phyloP scores from a whole-genome alignment of 2,888 invertebrate genomes.

The Tribolium freemani region DNA sequence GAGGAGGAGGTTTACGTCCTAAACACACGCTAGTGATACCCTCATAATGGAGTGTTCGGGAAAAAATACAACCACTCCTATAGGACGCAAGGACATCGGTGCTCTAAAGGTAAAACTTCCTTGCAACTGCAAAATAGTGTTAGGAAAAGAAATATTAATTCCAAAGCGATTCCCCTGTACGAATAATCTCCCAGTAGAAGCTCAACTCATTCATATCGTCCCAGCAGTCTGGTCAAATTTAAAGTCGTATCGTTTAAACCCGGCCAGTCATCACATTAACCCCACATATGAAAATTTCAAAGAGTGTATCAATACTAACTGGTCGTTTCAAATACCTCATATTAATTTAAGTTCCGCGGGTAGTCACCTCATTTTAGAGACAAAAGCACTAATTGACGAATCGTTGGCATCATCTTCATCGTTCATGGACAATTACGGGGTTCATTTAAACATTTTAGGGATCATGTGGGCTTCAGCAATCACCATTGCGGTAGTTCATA shows the following conservation, averaged over 20 bases:
- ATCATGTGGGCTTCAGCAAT: too few species aligned
- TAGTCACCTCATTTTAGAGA: not conserved
- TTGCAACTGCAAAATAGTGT: not conserved
- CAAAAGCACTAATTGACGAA: not conserved
- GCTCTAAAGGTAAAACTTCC: not conserved
- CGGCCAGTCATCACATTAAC: too few species aligned
- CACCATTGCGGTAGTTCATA: not conserved
- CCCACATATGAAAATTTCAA: too few species aligned
- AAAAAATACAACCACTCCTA: not conserved
- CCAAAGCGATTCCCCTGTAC: not conserved
- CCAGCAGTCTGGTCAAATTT: too few species aligned
- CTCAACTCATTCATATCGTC: too few species aligned
- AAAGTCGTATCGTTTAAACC: too few species aligned
- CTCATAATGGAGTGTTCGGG: not conserved
- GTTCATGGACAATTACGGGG: not conserved
- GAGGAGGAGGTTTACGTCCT: too few species aligned
- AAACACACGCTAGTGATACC: too few species aligned
- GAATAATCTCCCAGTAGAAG: too few species aligned
- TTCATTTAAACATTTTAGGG: too few species aligned
- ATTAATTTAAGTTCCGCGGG: not conserved
- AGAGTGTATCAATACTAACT: too few species aligned
- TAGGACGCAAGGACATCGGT: not conserved
- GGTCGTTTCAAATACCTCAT: too few species aligned
- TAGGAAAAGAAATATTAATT: not conserved
- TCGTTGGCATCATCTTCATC: not conserved